Evolutionary conservation across 1,140 invertebrate species (phyloP).

Genomic region (Bathynomus jamesi): DNA sequence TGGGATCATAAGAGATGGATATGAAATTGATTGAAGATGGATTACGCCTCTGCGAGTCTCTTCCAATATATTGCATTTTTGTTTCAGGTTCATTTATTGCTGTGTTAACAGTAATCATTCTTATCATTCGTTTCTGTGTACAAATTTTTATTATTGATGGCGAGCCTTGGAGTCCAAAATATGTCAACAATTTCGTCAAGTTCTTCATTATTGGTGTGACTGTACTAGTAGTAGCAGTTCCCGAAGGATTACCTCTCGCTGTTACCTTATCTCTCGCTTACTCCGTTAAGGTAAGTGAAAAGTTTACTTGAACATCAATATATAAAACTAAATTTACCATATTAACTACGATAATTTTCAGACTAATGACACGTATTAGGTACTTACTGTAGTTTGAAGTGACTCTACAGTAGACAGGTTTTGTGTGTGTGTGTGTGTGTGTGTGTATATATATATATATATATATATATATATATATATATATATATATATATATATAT

Average conservation of each 20-base stretch:
- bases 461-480: neutral
- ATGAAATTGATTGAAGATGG: too few relatives aligned
- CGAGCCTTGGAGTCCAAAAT: slow-evolving; percentile 63
- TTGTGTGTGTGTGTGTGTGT: too few relatives aligned
- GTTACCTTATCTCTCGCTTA: slow-evolving; percentile 96
- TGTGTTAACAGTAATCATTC: slow-evolving; percentile 89
- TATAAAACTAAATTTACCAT: too few relatives aligned
- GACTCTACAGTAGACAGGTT: too few relatives aligned
- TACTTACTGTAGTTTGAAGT: too few relatives aligned
- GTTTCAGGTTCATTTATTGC: slow-evolving; percentile 80
- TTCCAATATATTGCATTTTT: slow-evolving; percentile 40
- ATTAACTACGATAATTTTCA: too few relatives aligned
- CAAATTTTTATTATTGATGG: slow-evolving; percentile 74
- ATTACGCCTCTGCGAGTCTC: too few relatives aligned
- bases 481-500: slow-evolving; percentile 4
- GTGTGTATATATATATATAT: slow-evolving; percentile 10
- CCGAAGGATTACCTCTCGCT: slow-evolving; percentile 94
- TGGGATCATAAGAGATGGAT: too few relatives aligned
- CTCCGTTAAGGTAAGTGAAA: slow-evolving; percentile 82
- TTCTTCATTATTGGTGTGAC: slow-evolving; percentile 99
- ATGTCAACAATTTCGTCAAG: slow-evolving; percentile 85
- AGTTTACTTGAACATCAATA: too few relatives aligned
- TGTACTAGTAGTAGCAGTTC: slow-evolving; percentile 96
- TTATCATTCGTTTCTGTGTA: slow-evolving; percentile 91
- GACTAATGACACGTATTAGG: neutral